These are phyloP conservation scores for Chondrilla cf. caribensis DNA, from an alignment of 37 sponge, comb jelly and placozoan species.

Conservation along the genomic window DNA sequence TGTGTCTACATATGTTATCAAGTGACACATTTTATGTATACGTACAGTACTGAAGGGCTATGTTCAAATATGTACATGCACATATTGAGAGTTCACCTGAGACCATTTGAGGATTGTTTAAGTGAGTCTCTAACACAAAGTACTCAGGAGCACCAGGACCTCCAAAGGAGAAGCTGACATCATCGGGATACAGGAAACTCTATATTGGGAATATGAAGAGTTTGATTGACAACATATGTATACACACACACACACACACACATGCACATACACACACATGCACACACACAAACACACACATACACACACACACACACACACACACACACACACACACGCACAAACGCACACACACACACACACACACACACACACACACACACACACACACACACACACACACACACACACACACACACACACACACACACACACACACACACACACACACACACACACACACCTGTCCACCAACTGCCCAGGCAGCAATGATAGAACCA, in stretches of 20 bases:
- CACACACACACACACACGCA: no score
- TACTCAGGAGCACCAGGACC: slow-evolving; percentile 41
- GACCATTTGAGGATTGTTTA: slow-evolving; percentile 52
- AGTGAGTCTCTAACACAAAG: slow-evolving; percentile 61
- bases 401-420: no score
- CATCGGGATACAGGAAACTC: slow-evolving; percentile 32
- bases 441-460: slow-evolving; percentile 7
- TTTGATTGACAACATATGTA: no score
- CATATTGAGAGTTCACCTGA: slow-evolving; percentile 6
- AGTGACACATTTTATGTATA: no score
- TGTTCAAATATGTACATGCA: no score
- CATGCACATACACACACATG: slow-evolving; percentile 2
- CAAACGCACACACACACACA: no score
- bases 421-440: no score
- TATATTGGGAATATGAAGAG: no score
- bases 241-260: slow-evolving; percentile 8
- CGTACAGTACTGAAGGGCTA: no score
- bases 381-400: no score
- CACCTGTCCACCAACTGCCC: slow-evolving; percentile 4
- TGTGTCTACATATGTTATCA: no score
- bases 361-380: no score
- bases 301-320: neutral
- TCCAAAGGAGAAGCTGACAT: slow-evolving; percentile 72
- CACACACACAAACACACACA: slow-evolving; percentile 8
- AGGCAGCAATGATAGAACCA: neutral